These are phyloP conservation scores for Leucoptera coffeella DNA, from an alignment of 2,888 invertebrate genomes.

Conservation along the genomic window DNA sequence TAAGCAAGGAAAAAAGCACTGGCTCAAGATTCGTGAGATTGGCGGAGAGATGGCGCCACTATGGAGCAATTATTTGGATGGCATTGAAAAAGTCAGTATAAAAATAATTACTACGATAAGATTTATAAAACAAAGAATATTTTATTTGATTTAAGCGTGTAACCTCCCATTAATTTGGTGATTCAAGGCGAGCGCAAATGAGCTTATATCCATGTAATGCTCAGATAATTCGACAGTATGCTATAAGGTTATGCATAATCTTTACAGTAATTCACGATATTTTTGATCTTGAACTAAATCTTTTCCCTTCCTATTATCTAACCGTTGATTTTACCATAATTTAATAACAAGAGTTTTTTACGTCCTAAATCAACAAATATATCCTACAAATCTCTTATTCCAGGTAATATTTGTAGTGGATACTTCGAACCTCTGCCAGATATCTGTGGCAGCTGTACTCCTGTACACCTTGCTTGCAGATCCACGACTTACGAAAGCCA, in stretches of 20 bases:
- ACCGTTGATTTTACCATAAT: too few relatives aligned
- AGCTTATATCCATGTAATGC: too few relatives aligned
- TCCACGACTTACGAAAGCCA: conserved; percentile 59
- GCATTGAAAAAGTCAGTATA: conserved; percentile 45
- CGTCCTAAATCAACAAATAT: not conserved
- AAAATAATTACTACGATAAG: not conserved
- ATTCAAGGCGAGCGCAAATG: too few relatives aligned
- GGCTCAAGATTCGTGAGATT: conserved; percentile 61
- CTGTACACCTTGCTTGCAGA: conserved; percentile 72
- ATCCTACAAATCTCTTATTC: conserved; percentile 6
- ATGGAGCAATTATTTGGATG: conserved; percentile 71
- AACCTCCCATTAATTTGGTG: too few relatives aligned
- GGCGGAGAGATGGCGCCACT: conserved; percentile 79
- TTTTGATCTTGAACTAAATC: too few relatives aligned
- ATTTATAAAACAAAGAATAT: too few relatives aligned
- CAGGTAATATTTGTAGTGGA: conserved; percentile 75
- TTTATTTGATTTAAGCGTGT: too few relatives aligned
- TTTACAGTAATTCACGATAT: conserved; percentile 3
- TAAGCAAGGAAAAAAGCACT: conserved; percentile 43
- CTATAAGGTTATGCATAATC: too few relatives aligned
- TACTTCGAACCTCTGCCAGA: conserved; percentile 79
- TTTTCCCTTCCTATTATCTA: too few relatives aligned
- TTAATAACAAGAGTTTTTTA: conserved; percentile 1
- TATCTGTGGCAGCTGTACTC: conserved; percentile 76
- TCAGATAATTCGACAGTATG: too few relatives aligned